Base-by-base conservation (phyloP, 1,140 invertebrate species). In the Pemphigus obesinymphae region DNA sequence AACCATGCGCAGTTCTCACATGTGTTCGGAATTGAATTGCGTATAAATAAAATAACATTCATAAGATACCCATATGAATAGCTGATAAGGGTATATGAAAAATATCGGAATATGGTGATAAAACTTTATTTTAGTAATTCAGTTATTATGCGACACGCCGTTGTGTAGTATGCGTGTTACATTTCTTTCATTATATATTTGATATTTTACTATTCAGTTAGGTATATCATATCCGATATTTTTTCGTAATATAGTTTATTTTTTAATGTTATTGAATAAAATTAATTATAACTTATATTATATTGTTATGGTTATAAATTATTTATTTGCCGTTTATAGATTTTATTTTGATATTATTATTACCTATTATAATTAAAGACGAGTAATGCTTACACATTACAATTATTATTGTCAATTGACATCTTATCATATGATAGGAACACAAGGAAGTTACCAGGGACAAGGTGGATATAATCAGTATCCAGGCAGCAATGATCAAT, bases 371-470 rank as follows among this genome's bases (percentile, higher is more conserved):
- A 50, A 34, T 20, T 48, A 10, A 73, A 45, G 26, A 48, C 6
- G 2, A 45, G 23, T 29, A 29, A 73, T 73, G 26, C 26, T 76
- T 26, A n/a, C n/a, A n/a, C 34, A 0, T 78, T 78, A 55, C n/a
- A 58, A 58, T 43, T 29, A 61, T 78, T 84, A 70, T 81, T 70
- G 17, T 29, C 3, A 45, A 43, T 82, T 82, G 6, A 58, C 4
- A 23, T 13, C 3, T 58, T 4, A 17, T 80, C 1, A 45, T 15
- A 58, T 82, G 63, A 13, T 61, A 84, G 84, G 84, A 82, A 88
- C 89, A 85, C 88, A 88, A 85, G 86, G 87, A 85, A 89, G 87
- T 85, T 90, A 90, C 85, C 89, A 90, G 85, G 89, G 88, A 78
- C 87, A 89, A 80, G 86, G 89, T 82, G 88, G 87, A 43, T 90